Conservation (phyloP, 2,113 vertebrate species). For the Alouatta palliata region DNA sequence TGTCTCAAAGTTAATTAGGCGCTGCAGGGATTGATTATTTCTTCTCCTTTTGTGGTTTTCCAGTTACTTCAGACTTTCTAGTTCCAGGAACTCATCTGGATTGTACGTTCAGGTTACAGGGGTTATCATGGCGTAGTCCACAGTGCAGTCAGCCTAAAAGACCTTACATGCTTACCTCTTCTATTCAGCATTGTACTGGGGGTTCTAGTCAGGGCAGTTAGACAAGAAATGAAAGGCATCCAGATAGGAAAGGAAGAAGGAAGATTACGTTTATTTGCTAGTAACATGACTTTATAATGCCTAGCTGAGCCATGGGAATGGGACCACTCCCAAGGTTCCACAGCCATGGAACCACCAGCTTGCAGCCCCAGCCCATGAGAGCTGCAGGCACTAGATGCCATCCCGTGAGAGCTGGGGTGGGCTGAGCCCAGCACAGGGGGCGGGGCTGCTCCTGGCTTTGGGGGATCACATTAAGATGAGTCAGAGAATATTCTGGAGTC, state of each 20-base stretch:
- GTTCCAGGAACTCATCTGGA: too few species aligned
- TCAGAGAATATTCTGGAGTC: not conserved
- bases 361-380: not conserved
- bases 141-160: too few species aligned
- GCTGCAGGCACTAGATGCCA: not conserved
- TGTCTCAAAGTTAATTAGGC: too few species aligned
- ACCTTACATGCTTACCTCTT: too few species aligned
- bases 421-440: not conserved
- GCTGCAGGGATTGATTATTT: too few species aligned
- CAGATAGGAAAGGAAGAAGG: not conserved
- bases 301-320: not conserved
- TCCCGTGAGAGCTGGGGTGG: not conserved
- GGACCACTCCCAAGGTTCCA: not conserved
- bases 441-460: not conserved
- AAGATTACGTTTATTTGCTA: not conserved
- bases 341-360: not conserved
- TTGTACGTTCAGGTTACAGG: too few species aligned
- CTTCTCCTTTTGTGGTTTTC: too few species aligned
- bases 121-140: too few species aligned
- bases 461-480: not conserved
- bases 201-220: fast-evolving
- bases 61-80: too few species aligned
- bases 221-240: not conserved
- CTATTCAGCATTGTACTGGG: not conserved
- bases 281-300: too few species aligned